Conservation (phyloP, 2,113 vertebrate species). For the Lontra canadensis region DNA sequence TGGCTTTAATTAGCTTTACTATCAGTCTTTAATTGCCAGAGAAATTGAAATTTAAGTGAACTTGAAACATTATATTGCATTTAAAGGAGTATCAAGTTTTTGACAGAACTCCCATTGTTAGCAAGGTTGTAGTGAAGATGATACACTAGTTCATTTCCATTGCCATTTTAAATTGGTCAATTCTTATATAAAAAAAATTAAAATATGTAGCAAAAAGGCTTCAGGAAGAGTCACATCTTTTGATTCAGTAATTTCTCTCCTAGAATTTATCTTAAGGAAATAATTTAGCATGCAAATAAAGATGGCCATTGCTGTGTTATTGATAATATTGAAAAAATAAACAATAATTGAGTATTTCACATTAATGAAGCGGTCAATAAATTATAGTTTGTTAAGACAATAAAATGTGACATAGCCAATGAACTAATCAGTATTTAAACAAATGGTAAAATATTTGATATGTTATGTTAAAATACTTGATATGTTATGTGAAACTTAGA, state of each 20-base stretch:
- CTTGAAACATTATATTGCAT: slow-evolving; percentile 37
- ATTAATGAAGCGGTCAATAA: not conserved
- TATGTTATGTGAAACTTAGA: not conserved
- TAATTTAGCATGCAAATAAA: not conserved
- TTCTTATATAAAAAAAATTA: not conserved
- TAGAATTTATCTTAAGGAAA: slow-evolving; percentile 10
- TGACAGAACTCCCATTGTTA: not conserved
- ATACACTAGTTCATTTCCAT: not conserved
- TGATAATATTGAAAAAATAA: not conserved
- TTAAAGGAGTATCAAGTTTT: slow-evolving; percentile 37
- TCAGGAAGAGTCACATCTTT: not conserved
- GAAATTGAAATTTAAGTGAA: slow-evolving; percentile 61
- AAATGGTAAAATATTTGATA: not conserved
- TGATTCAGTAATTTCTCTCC: not conserved
- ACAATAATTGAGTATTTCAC: not conserved
- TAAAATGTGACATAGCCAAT: not conserved
- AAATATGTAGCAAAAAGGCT: not conserved
- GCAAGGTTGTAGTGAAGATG: not conserved
- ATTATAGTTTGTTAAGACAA: not conserved
- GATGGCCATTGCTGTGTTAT: not conserved
- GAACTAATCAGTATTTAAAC: not conserved
- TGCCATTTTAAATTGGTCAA: not conserved
- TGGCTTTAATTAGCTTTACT: slow-evolving; percentile 56
- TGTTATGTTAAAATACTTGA: not conserved
- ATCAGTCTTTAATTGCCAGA: slow-evolving; percentile 52